These are phyloP conservation scores for Platypus cylindrus DNA, from an alignment of 2,888 invertebrate species.

Conservation along the genomic window DNA sequence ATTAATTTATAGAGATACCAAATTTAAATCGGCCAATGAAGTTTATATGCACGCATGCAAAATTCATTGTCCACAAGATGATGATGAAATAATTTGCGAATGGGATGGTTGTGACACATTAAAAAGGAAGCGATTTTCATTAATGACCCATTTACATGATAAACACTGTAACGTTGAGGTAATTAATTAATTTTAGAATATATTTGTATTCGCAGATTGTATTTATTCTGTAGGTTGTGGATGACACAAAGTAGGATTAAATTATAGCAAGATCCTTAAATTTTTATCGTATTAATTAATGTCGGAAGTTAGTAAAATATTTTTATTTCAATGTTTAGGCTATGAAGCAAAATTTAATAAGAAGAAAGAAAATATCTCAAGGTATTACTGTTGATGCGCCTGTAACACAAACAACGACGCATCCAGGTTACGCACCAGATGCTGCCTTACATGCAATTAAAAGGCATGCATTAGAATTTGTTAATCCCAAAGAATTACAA, in stretches of 20 bases:
- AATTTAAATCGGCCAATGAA: conserved; percentile 60
- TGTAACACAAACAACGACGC: conserved; percentile 34
- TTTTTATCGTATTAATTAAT: no score
- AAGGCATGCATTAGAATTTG: conserved; percentile 83
- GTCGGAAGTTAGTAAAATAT: no score
- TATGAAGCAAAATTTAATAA: conserved; percentile 50
- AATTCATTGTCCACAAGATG: conserved; percentile 62
- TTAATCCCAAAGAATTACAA: conserved; percentile 81
- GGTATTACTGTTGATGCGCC: conserved; percentile 44
- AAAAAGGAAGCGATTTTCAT: conserved; percentile 79
- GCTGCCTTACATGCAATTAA: conserved; percentile 96
- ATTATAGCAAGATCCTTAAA: no score
- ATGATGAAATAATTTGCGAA: conserved; percentile 67
- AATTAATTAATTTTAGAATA: conserved; percentile 17
- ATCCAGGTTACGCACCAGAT: conserved; percentile 85
- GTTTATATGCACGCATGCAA: conserved; percentile 82
- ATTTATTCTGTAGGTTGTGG: no score
- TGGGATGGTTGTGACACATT: conserved; percentile 89
- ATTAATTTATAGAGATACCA: conserved; percentile 40
- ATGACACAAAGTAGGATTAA: no score
- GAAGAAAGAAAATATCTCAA: conserved; percentile 46
- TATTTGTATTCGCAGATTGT: no score
- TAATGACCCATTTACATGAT: conserved; percentile 94
- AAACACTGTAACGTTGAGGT: conserved; percentile 82
- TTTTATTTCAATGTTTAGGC: no score